phyloP scores from a whole-genome alignment of 2,797 vertebrate species.

The Lepilemur septentrionalis region DNA sequence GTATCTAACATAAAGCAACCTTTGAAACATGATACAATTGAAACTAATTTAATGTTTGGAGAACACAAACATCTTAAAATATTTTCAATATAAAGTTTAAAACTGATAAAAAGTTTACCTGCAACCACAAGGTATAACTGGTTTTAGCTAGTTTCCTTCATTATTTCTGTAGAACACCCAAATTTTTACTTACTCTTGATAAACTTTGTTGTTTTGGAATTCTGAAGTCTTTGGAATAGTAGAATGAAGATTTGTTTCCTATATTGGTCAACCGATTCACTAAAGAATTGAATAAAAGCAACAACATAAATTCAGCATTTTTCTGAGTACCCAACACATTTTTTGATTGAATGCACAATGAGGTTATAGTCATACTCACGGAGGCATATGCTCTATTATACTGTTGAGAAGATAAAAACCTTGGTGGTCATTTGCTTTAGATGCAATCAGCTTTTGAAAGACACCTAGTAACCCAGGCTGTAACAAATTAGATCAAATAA shows the following conservation, averaged over 20 bases:
- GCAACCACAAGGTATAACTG: neutral
- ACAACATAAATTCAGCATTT: slow-evolving; percentile 25
- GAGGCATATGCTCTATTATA: slow-evolving; percentile 97
- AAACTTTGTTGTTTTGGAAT: slow-evolving; percentile 98
- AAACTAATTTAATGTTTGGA: neutral
- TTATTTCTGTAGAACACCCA: neutral
- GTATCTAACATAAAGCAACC: neutral
- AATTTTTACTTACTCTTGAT: slow-evolving; percentile 93
- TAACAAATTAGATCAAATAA: slow-evolving; percentile 26
- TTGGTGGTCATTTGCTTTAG: slow-evolving; percentile 98
- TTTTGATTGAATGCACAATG: neutral
- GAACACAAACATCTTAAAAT: neutral
- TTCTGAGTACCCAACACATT: neutral
- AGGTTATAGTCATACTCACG: slow-evolving; percentile 86
- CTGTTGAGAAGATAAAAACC: slow-evolving; percentile 99
- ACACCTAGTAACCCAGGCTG: slow-evolving; percentile 97
- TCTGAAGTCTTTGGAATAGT: slow-evolving; percentile 98
- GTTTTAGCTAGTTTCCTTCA: neutral
- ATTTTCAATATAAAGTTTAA: neutral
- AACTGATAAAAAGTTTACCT: neutral
- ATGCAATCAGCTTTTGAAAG: slow-evolving; percentile 98
- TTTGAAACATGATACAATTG: neutral
- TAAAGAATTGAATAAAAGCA: slow-evolving; percentile 80
- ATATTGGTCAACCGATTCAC: slow-evolving; percentile 95
- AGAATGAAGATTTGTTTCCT: slow-evolving; percentile 99